Conservation (phyloP, 2,888 invertebrate species). For the Zelleria hepariella region DNA sequence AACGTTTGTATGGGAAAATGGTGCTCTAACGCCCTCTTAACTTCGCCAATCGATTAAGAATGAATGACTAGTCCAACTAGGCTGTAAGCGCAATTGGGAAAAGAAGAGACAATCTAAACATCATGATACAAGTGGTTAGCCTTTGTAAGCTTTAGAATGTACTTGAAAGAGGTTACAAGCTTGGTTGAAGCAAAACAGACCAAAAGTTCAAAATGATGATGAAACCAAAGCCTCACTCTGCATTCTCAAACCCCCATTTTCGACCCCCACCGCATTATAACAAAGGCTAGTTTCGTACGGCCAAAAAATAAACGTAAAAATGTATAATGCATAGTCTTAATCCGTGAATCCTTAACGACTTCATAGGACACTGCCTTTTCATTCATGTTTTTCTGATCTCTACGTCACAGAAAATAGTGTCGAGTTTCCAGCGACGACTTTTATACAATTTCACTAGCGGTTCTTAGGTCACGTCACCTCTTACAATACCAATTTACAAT, state of each 20-base stretch:
- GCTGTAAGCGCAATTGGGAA: too few relatives aligned
- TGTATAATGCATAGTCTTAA: neutral
- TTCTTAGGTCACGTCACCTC: neutral
- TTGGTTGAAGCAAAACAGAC: neutral
- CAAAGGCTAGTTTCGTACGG: neutral
- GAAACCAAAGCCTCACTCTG: neutral
- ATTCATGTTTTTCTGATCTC: neutral
- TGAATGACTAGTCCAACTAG: too few relatives aligned
- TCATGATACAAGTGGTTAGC: too few relatives aligned
- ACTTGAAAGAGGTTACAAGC: neutral
- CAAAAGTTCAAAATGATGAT: neutral
- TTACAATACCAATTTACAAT: too few relatives aligned
- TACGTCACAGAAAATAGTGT: neutral
- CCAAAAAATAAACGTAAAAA: neutral
- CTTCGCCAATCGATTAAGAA: too few relatives aligned
- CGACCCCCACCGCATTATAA: neutral
- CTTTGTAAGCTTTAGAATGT: neutral
- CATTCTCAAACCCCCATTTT: too few relatives aligned
- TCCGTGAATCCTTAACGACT: neutral
- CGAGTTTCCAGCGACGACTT: neutral
- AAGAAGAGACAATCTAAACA: too few relatives aligned
- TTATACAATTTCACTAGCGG: neutral
- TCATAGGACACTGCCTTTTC: neutral
- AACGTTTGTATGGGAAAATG: too few relatives aligned
- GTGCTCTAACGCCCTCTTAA: too few relatives aligned